phyloP scores from a whole-genome alignment of 1,140 invertebrate genomes.

The Leptinotarsa undecemlineata region DNA sequence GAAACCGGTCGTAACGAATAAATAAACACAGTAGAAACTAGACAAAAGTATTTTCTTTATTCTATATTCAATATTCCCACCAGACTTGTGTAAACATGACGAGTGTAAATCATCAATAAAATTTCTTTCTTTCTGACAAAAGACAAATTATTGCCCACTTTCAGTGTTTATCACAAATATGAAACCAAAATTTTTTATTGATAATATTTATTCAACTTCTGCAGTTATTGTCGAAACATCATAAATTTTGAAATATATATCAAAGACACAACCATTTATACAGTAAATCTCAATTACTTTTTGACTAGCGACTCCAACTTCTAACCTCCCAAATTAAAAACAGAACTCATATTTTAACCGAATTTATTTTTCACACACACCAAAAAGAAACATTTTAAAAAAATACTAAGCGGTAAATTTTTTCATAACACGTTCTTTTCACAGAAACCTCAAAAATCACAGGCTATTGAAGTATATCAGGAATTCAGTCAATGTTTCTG shows the following conservation, averaged over 20 bases:
- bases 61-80: too few species aligned
- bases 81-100: too few species aligned
- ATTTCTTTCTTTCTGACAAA: too few species aligned
- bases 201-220: constrained; percentile 35
- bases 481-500: constrained; percentile 16
- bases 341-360: constrained; percentile 38
- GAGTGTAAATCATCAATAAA: too few species aligned
- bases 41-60: too few species aligned
- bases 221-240: constrained; percentile 46
- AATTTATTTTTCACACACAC: constrained; percentile 44
- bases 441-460: constrained; percentile 40
- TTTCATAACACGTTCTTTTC: constrained; percentile 24
- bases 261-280: constrained; percentile 28
- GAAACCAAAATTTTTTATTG: background rate
- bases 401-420: constrained; percentile 40
- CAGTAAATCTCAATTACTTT: constrained; percentile 27
- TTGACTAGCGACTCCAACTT: background rate
- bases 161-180: background rate
- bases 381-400: constrained; percentile 40
- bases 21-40: too few species aligned
- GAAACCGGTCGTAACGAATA: too few species aligned
- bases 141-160: too few species aligned
- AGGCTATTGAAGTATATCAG: constrained; percentile 37
- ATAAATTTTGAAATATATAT: constrained; percentile 29
- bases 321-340: constrained; percentile 35